Evolutionary conservation across 1,140 invertebrate genomes (phyloP).

Genomic region (Spodoptera litura): DNA sequence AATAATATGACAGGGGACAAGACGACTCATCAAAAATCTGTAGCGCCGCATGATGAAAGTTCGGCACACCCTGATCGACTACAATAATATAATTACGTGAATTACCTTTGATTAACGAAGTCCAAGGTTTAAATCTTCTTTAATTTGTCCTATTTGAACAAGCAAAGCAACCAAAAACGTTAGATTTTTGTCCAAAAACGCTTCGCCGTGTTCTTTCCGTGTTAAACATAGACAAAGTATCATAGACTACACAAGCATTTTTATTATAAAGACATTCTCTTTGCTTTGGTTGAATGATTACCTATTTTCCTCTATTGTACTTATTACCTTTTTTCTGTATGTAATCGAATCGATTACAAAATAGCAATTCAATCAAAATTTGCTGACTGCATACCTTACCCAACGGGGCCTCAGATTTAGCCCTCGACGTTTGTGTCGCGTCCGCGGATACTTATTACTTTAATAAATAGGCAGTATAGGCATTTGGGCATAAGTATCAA

Average conservation of each 20-base stretch:
- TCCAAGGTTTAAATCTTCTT: constrained; percentile 51
- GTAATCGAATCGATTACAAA: too few relatives aligned
- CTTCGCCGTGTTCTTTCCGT: constrained; percentile 64
- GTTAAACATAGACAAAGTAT: constrained; percentile 67
- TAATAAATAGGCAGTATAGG: too few relatives aligned
- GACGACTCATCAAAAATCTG: constrained; percentile 78
- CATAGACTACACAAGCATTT: constrained; percentile 33
- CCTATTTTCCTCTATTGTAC: not conserved
- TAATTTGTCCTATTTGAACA: constrained; percentile 52
- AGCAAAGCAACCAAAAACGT: constrained; percentile 64
- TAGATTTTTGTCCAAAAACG: constrained; percentile 70
- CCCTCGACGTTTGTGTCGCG: too few relatives aligned
- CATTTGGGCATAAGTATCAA: too few relatives aligned
- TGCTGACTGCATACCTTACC: too few relatives aligned
- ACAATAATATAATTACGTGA: constrained; percentile 32
- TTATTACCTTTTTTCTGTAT: too few relatives aligned
- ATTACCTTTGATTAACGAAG: constrained; percentile 61
- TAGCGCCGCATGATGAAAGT: constrained; percentile 48
- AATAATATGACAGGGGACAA: constrained; percentile 63
- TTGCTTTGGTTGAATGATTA: not conserved
- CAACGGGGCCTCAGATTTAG: too few relatives aligned
- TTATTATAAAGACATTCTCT: not conserved
- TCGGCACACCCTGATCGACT: constrained; percentile 4
- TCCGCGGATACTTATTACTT: too few relatives aligned
- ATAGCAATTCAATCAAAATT: too few relatives aligned